These are phyloP conservation scores for Grammomys dolichurus DNA, from an alignment of 2,113 vertebrate species.

Conservation along the genomic window DNA sequence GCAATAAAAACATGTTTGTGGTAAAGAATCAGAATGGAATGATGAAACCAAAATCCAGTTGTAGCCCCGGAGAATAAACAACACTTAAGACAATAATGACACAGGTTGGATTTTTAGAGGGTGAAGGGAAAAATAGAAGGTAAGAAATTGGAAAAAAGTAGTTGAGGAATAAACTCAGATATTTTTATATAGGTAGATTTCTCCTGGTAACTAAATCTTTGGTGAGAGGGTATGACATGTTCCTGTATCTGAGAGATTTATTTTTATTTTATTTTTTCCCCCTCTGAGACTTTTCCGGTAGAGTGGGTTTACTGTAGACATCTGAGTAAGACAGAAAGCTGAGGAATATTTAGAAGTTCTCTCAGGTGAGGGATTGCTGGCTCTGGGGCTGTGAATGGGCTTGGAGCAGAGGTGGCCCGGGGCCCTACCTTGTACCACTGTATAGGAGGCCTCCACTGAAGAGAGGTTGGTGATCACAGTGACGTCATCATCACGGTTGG, in stretches of 20 bases:
- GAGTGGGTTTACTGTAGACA: background rate
- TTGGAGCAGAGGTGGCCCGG: slow-evolving; percentile 47
- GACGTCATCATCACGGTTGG: slow-evolving; percentile 97
- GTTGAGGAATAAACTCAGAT: background rate
- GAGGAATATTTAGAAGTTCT: background rate
- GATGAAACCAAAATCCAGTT: background rate
- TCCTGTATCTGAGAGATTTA: background rate
- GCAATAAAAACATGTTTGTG: background rate
- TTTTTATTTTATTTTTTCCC: background rate
- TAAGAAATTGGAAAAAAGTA: background rate
- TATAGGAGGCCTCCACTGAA: slow-evolving; percentile 98
- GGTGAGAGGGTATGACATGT: background rate
- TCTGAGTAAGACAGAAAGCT: background rate
- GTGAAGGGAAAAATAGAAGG: background rate
- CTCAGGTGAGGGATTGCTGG: background rate
- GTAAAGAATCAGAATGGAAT: background rate
- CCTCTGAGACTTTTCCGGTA: background rate
- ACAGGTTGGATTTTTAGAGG: background rate
- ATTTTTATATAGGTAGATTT: background rate
- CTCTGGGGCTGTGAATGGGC: background rate
- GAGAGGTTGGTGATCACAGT: slow-evolving; percentile 99
- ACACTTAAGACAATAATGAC: background rate
- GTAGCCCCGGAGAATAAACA: background rate
- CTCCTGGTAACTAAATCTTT: background rate
- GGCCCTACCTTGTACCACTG: slow-evolving; percentile 96